Conservation (phyloP, 2,888 invertebrate species). For the Coelinius sp. region DNA sequence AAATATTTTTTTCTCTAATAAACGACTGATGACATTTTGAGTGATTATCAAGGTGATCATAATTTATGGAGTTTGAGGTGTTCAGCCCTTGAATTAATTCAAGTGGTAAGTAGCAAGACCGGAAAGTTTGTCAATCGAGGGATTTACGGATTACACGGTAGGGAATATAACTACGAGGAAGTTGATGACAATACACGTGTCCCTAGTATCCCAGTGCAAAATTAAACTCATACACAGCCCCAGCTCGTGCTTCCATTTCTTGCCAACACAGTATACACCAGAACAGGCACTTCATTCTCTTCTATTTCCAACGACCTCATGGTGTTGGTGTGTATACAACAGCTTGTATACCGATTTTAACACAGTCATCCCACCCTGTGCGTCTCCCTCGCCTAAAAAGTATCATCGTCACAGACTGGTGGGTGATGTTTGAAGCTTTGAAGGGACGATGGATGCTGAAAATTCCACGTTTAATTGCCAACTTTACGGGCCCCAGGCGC, state of each 20-base stretch:
- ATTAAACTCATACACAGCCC: slow-evolving; percentile 33
- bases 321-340: neutral
- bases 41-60: too few relatives aligned
- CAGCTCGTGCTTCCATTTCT: neutral
- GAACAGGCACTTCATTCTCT: slow-evolving; percentile 27
- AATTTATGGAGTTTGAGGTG: neutral
- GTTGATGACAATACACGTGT: slow-evolving; percentile 40
- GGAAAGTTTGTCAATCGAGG: slow-evolving; percentile 8
- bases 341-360: neutral
- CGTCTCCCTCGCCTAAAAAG: neutral
- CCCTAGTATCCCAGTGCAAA: slow-evolving; percentile 26
- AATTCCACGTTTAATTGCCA: slow-evolving; percentile 42
- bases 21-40: too few relatives aligned
- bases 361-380: neutral
- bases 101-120: neutral
- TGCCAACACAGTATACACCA: neutral
- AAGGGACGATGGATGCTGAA: slow-evolving; percentile 31
- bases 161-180: neutral
- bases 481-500: slow-evolving; percentile 31
- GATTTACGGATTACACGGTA: slow-evolving; percentile 29
- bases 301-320: slow-evolving; percentile 29
- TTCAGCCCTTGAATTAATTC: slow-evolving; percentile 9
- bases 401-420: slow-evolving; percentile 9
- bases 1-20: too few relatives aligned
- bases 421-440: neutral